These are phyloP conservation scores for Mesoclemmys tuberculata DNA, from an alignment of 2,113 vertebrate genomes.

Conservation along the genomic window DNA sequence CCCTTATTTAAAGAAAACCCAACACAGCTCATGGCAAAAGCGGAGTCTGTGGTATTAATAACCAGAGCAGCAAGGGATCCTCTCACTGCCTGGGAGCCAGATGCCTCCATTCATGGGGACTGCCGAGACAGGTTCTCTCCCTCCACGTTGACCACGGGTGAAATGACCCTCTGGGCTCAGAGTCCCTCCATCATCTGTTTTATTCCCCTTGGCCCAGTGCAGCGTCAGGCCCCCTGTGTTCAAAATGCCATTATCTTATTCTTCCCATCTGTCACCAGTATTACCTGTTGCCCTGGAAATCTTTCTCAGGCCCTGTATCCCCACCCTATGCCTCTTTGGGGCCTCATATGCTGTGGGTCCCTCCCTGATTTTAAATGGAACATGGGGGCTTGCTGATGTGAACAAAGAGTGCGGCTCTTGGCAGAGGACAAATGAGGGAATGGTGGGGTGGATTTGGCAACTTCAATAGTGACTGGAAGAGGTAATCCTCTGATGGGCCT, in stretches of 20 bases:
- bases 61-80: background rate
- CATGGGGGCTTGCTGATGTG: background rate
- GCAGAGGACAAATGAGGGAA: background rate
- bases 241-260: background rate
- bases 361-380: background rate
- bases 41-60: background rate
- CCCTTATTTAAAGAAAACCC: background rate
- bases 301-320: background rate
- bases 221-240: background rate
- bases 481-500: background rate
- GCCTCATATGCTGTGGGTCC: background rate
- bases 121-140: background rate
- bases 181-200: background rate
- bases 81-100: background rate
- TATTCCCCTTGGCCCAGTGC: background rate
- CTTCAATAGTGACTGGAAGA: background rate
- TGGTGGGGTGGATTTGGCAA: background rate
- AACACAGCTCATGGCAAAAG: background rate
- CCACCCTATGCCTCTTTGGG: background rate
- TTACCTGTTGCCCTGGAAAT: background rate
- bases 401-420: background rate
- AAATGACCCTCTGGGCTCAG: background rate
- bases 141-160: background rate
- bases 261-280: background rate
- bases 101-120: background rate